These are phyloP conservation scores for Epistrophe eligans DNA, from an alignment of 2,888 invertebrate species.

Conservation along the genomic window DNA sequence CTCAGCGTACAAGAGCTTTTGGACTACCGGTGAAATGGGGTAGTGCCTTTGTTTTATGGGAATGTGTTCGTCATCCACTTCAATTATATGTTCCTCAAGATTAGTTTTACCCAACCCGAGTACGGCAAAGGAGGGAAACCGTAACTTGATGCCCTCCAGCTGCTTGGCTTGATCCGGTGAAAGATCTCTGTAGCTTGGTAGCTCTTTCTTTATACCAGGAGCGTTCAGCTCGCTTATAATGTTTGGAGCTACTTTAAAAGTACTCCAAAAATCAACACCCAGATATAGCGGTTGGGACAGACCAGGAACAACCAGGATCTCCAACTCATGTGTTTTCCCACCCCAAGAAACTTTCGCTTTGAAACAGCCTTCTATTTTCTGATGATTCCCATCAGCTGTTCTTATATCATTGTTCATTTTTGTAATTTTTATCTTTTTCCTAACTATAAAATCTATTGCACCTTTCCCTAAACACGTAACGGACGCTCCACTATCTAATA, in stretches of 20 bases:
- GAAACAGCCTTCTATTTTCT: not conserved
- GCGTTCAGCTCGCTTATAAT: not conserved
- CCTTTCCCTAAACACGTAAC: constrained; percentile 18
- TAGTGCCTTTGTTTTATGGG: constrained; percentile 24
- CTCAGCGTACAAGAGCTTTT: constrained; percentile 29
- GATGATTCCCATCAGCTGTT: constrained; percentile 1
- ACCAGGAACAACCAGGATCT: not conserved
- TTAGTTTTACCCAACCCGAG: constrained; percentile 3
- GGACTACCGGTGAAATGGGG: constrained; percentile 30
- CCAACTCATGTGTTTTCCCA: not conserved
- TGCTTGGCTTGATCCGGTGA: not conserved
- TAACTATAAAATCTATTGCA: not conserved
- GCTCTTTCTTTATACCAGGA: not conserved
- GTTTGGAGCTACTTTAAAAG: not conserved
- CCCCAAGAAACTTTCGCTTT: constrained; percentile 1
- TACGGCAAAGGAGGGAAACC: not conserved
- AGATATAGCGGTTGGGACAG: not conserved
- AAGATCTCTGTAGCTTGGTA: not conserved
- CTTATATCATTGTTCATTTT: not conserved
- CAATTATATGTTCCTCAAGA: constrained; percentile 12
- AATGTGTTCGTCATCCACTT: constrained; percentile 11
- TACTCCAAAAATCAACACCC: constrained; percentile 1
- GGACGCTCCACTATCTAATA: constrained; percentile 22
- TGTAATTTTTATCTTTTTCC: not conserved
- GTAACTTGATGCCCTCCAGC: not conserved